Conservation (phyloP, 1,140 invertebrate genomes). For the Aphaenogaster ashmeadi region DNA sequence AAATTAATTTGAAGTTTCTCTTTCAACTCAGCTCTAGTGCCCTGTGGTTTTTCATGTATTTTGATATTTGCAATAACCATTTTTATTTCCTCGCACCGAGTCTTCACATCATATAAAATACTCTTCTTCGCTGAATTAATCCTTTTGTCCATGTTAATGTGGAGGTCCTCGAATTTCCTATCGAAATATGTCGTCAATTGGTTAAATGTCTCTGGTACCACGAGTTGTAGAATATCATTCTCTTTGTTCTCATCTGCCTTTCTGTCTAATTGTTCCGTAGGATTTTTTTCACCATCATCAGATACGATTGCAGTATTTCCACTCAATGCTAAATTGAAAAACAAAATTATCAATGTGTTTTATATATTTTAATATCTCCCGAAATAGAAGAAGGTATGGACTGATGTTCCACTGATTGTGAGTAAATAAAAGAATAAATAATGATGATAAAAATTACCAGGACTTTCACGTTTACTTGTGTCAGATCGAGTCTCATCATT, state of each 20-base stretch:
- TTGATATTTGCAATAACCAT: too few relatives aligned
- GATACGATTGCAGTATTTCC: neutral
- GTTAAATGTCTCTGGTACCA: neutral
- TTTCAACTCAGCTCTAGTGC: neutral
- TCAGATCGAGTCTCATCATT: conserved; percentile 1
- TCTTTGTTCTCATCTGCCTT: neutral
- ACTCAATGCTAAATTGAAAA: conserved; percentile 3
- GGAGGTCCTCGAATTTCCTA: neutral
- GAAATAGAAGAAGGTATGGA: neutral
- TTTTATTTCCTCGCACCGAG: neutral
- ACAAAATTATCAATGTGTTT: neutral
- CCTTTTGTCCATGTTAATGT: neutral
- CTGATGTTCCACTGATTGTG: neutral
- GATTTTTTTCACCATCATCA: neutral
- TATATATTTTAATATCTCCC: neutral
- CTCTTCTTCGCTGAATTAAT: neutral
- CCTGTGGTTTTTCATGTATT: neutral
- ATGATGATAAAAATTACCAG: neutral
- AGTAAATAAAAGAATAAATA: neutral
- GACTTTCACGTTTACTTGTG: neutral
- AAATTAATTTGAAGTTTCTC: neutral
- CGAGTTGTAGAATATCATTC: neutral
- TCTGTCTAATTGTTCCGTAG: neutral
- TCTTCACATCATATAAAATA: neutral
- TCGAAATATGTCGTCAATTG: neutral